Evolutionary conservation across 2,888 invertebrate species (phyloP).

Genomic region (Limnephilus marmoratus): DNA sequence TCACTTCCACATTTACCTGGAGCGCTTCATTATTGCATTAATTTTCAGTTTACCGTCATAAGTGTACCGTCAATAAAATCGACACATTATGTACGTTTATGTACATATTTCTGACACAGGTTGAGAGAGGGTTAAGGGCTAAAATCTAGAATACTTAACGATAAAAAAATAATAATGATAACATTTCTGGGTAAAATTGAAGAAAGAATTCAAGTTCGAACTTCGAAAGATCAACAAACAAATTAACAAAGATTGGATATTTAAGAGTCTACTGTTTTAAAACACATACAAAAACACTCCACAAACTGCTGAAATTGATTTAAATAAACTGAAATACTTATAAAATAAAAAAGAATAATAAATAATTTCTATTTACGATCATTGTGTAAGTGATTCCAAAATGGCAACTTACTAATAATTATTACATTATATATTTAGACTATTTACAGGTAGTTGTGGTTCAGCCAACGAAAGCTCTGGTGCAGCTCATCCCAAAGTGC

Average conservation of each 20-base stretch:
- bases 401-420: conserved; percentile 8
- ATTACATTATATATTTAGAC: conserved; percentile 1
- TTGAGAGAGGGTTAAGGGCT: neutral
- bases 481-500: neutral
- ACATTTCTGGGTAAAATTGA: neutral
- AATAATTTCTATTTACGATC: conserved; percentile 10
- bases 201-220: neutral
- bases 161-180: neutral
- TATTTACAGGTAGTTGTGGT: conserved; percentile 5
- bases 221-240: neutral
- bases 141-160: neutral
- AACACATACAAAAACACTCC: neutral
- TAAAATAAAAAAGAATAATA: neutral
- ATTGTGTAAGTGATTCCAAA: conserved; percentile 14
- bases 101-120: too few relatives aligned
- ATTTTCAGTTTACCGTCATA: too few relatives aligned
- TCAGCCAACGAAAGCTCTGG: neutral
- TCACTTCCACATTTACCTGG: too few relatives aligned
- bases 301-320: neutral
- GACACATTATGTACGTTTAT: too few relatives aligned
- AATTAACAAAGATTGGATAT: neutral
- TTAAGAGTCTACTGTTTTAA: neutral
- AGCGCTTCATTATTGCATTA: too few relatives aligned
- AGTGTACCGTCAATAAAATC: neutral
- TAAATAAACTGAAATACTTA: neutral